phyloP scores from a whole-genome alignment of 2,888 invertebrate species.

The Aspidiotus destructor region DNA sequence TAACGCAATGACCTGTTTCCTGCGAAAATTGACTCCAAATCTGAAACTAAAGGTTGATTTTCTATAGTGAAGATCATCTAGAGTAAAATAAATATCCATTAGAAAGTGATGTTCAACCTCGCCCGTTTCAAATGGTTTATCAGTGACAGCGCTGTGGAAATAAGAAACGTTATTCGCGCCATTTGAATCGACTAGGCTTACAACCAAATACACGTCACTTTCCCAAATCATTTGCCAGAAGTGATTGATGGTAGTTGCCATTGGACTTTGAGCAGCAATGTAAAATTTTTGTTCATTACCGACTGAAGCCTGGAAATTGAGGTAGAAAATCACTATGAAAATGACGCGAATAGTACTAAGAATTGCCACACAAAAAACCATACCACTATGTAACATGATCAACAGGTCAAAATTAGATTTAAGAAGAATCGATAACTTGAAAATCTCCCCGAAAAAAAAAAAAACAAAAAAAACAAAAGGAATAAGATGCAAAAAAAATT shows the following conservation, averaged over 20 bases:
- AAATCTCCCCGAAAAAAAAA: neutral
- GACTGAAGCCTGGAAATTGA: constrained; percentile 58
- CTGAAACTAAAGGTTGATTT: constrained; percentile 48
- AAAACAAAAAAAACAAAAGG: too few species aligned
- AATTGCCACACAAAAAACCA: constrained; percentile 30
- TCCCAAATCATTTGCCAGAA: constrained; percentile 92
- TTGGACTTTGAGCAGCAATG: constrained; percentile 65
- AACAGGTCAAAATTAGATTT: neutral
- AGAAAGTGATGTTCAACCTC: constrained; percentile 45
- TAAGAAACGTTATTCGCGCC: constrained; percentile 48
- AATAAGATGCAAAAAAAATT: too few species aligned
- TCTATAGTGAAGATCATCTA: neutral
- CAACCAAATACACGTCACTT: constrained; percentile 70
- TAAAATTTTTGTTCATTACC: constrained; percentile 76
- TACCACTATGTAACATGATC: constrained; percentile 13
- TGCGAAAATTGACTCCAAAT: constrained; percentile 60
- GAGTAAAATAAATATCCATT: too few species aligned
- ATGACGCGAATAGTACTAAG: constrained; percentile 35
- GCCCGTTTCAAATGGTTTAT: constrained; percentile 54
- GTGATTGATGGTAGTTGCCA: constrained; percentile 51
- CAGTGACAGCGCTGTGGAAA: constrained; percentile 47
- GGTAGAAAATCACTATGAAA: neutral
- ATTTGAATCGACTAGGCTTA: constrained; percentile 57
- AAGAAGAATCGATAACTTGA: too few species aligned
- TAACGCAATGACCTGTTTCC: constrained; percentile 53